Evolutionary conservation across 2,113 vertebrate genomes (phyloP), one percentile per base, ranked within the genome.

Genomic region (Leucopsar rothschildi): DNA sequence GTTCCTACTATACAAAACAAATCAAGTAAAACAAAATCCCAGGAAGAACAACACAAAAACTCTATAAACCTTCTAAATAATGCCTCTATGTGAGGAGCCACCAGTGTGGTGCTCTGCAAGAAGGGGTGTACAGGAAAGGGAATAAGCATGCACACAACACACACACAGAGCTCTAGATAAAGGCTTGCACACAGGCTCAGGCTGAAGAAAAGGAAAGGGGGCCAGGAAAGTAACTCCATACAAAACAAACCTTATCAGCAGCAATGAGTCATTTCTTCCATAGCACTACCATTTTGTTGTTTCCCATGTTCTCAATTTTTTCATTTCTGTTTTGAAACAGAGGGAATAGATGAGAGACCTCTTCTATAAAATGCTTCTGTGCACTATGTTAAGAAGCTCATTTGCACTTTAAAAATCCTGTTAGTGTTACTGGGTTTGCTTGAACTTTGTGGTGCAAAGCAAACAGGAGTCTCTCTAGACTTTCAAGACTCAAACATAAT

Each of bases 401-500:
- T 97, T 95, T 97, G 91, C 96, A 95, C 96, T 97, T 96, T 68
- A 94, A 92, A 97, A 97, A 94, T 96, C 86, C 70, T 93, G 63
- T 87, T 93, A 96, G 75, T 71, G 86, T 93, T 93, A 92, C 40
- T 90, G 72, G 86, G 82, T 97, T 96, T 96, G 82, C 95, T 87
- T 96, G 94, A 98, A 97, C 92, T 97, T 96, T 68, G 70, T 89
- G 94, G 87, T 84, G 70, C n/a, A 95, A 96, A 96, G 96, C 85
- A 95, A 97, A 94, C 17, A 3, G 37, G 27, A 91, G 63, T 95
- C 95, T 96, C 96, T 81, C 83, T 93, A 96, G 96, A 95, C 69
- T 87, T 79, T 69, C 83, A 93, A 94, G 70, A 93, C 71, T 92
- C 86, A 94, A 92, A 97, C 82, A 90, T 82, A 94, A 97, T 97